A percentile compares a stretch with the other conserved stretches of the same genome.
Conservation (phyloP, 2,113 vertebrate species). For the Prolemur simus region DNA sequence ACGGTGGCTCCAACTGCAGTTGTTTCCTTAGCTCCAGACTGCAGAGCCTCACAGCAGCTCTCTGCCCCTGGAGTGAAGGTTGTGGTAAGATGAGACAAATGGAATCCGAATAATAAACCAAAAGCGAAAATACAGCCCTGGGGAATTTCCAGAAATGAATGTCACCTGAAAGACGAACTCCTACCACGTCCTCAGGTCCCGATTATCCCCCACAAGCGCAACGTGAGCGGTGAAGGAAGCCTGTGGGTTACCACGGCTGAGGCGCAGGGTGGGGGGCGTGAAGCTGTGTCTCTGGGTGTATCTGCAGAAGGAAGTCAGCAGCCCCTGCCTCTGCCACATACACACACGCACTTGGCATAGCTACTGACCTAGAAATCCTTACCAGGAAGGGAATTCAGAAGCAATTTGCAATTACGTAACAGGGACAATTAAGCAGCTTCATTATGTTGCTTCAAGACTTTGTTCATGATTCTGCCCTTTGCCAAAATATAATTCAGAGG, state of each 20-base stretch:
- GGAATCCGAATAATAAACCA: neutral
- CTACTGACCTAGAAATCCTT: neutral
- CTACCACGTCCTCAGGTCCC: accelerated
- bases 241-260: too few relatives aligned
- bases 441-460: neutral
- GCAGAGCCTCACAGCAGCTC: too few relatives aligned
- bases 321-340: accelerated
- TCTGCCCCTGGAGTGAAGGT: neutral
- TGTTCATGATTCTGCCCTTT: neutral
- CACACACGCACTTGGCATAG: too few relatives aligned
- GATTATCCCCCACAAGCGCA: neutral
- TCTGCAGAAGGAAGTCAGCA: neutral
- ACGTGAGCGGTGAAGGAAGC: neutral
- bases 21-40: neutral
- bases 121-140: neutral
- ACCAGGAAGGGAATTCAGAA: neutral
- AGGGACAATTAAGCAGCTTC: neutral
- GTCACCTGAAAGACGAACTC: neutral
- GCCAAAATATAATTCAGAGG: neutral
- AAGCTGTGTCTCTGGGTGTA: neutral
- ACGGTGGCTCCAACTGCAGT: accelerated
- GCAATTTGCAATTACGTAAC: neutral
- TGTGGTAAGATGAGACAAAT: neutral
- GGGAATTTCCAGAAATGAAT: neutral
- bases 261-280: neutral